Base-by-base conservation (phyloP, 2,797 vertebrate genomes). In the Furcifer pardalis region DNA sequence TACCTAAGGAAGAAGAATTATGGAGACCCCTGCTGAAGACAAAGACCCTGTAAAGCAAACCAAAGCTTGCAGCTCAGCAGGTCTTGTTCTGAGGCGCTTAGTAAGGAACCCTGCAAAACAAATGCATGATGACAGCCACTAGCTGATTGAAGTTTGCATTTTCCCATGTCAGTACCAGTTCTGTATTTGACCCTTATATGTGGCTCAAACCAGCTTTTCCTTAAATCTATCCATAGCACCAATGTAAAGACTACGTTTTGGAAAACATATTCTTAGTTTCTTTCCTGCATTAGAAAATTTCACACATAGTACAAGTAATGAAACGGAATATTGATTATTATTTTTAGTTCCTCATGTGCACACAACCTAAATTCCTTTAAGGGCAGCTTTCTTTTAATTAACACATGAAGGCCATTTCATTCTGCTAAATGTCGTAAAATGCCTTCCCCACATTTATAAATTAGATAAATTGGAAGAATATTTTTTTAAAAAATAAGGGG, bases 21-120 rank as follows among this genome's bases (percentile, higher is more conserved):
- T 4, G 52, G 21, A 88, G 89, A 68, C 46, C 82, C n/a, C 32
- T 12, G 76, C 0, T 7, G 79, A 87, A 62, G 72, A 60, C 13
- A 44, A 76, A 69, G 77, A 62, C 30, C 82, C 79, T 52, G 27
- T 60, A 87, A 23, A 74, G 9, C 30, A 89, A 77, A 86, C 89
- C 80, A 81, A 88, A 86, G 77, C 63, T 85, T 88, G 82, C 5
- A 15, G 62, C 66, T 69, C 15, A 84, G 23, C 76, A 85, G 40
- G 91, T 79, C 68, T 23, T 35, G 59, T 75, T 81, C 77, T 60
- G 85, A 87, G 90, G 66, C 35, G 17, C 40, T 40, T 69, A 71
- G 13, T 44, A 84, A 89, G 84, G 86, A 90, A 74, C 56, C 82
- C 1, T 86, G 63, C 74, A 88, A 85, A 82, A 37, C 77, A 92